Percentiles rank a stretch among this genome's conserved stretches.
phyloP scores from a whole-genome alignment of 1,140 invertebrate genomes.

The Zaprionus gabonicus region DNA sequence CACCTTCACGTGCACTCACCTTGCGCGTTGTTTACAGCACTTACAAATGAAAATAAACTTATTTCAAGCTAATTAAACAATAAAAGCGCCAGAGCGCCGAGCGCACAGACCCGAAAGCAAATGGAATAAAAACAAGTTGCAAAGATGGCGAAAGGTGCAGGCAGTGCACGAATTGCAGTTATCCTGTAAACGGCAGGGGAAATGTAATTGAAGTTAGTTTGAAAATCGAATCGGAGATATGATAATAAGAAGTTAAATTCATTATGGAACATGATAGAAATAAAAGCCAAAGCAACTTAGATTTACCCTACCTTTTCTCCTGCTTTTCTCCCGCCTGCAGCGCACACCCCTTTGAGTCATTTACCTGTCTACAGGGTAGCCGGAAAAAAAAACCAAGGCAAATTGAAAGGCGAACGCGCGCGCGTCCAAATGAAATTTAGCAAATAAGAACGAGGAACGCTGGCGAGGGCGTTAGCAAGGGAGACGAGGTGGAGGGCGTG shows the following conservation, averaged over 20 bases:
- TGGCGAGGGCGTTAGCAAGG: slow-evolving; percentile 13
- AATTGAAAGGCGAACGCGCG: slow-evolving; percentile 28
- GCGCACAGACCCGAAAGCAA: slow-evolving; percentile 53
- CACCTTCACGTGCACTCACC: slow-evolving; percentile 37
- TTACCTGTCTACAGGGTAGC: slow-evolving; percentile 14
- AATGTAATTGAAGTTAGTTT: too few species aligned
- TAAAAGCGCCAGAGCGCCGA: slow-evolving; percentile 59
- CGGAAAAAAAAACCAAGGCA: slow-evolving; percentile 4
- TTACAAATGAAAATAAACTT: slow-evolving; percentile 79
- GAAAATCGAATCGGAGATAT: background rate
- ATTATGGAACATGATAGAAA: too few species aligned
- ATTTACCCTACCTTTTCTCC: too few species aligned
- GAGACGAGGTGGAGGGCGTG: slow-evolving; percentile 37
- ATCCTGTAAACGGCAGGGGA: slow-evolving; percentile 5
- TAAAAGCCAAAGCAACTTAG: too few species aligned
- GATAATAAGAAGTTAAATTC: too few species aligned
- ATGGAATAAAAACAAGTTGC: slow-evolving; percentile 47
- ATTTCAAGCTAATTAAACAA: slow-evolving; percentile 82
- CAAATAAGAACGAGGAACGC: slow-evolving; percentile 50
- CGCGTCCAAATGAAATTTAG: slow-evolving; percentile 61
- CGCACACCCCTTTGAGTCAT: background rate
- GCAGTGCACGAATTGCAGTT: background rate
- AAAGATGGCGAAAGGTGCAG: background rate
- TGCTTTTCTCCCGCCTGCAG: background rate
- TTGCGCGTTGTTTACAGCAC: slow-evolving; percentile 72